phyloP scores from a whole-genome alignment of 2,113 vertebrate genomes.

The Nibea albiflora region DNA sequence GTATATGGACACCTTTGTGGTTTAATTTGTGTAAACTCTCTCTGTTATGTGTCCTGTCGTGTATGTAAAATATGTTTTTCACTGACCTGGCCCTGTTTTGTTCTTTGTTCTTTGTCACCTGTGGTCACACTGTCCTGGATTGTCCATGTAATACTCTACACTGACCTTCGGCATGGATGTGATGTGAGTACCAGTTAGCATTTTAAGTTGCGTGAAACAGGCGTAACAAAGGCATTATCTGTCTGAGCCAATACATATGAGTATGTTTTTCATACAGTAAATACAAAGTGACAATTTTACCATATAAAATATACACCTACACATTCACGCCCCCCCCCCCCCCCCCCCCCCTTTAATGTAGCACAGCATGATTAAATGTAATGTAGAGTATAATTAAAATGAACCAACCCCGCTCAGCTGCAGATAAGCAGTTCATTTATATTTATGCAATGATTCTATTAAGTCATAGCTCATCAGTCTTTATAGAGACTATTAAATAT shows the following conservation, averaged over 20 bases:
- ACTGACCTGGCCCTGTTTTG: conserved; percentile 24
- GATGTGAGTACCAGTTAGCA: conserved; percentile 68
- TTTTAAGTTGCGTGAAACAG: neutral
- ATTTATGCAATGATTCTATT: conserved; percentile 10
- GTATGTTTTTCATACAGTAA: neutral
- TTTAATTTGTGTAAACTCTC: neutral
- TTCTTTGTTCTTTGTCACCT: neutral
- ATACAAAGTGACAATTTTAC: neutral
- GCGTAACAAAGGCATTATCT: neutral
- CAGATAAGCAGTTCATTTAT: conserved; percentile 25
- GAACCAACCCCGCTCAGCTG: neutral
- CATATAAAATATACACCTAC: neutral
- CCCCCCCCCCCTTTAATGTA: neutral
- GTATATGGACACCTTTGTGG: neutral
- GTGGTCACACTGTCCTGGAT: conserved; percentile 24
- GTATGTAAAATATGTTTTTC: neutral
- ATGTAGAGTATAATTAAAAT: neutral
- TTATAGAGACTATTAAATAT: conserved; percentile 26
- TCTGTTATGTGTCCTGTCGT: neutral
- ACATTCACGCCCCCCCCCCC: neutral
- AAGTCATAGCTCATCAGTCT: conserved; percentile 9
- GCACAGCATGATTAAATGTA: neutral
- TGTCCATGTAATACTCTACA: neutral
- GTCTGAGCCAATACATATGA: neutral
- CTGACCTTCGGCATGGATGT: conserved; percentile 27